A percentile compares a stretch with the other conserved stretches of the same genome.
phyloP scores from a whole-genome alignment of 1,140 invertebrate species.

The Chironomus tepperi region DNA sequence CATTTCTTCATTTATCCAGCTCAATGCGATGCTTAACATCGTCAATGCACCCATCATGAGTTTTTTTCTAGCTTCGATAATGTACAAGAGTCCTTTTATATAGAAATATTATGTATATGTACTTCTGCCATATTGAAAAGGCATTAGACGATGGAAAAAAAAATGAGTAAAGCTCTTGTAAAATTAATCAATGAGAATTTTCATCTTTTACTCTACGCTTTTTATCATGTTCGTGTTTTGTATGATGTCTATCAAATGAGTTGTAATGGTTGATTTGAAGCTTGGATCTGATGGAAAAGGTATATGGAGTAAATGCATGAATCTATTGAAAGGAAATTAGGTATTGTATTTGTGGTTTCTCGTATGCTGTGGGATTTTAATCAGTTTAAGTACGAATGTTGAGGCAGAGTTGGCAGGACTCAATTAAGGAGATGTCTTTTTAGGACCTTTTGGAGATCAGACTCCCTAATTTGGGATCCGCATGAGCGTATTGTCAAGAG shows the following conservation, averaged over 20 bases:
- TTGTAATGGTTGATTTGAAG: too few relatives aligned
- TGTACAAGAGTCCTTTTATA: background rate
- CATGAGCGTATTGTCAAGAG: too few relatives aligned
- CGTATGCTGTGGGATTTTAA: too few relatives aligned
- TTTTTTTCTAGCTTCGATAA: background rate
- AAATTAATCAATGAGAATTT: conserved; percentile 22
- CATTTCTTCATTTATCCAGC: background rate
- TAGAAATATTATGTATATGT: background rate
- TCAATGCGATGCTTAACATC: background rate
- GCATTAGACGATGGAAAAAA: background rate
- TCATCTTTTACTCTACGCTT: background rate
- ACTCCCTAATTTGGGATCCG: too few relatives aligned
- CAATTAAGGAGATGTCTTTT: too few relatives aligned
- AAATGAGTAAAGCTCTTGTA: conserved; percentile 13
- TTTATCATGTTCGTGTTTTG: background rate
- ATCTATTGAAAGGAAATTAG: background rate
- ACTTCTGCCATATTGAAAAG: background rate
- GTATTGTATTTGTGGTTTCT: background rate
- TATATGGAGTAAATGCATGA: background rate
- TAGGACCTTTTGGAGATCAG: too few relatives aligned
- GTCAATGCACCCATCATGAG: background rate
- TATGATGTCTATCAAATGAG: background rate
- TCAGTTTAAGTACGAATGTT: too few relatives aligned
- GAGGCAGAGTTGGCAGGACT: too few relatives aligned
- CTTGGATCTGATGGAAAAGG: too few relatives aligned